Percentiles rank a stretch among this genome's conserved stretches.
These are phyloP conservation scores for Cactoblastis cactorum DNA, from an alignment of 2,888 invertebrate species.

Conservation along the genomic window DNA sequence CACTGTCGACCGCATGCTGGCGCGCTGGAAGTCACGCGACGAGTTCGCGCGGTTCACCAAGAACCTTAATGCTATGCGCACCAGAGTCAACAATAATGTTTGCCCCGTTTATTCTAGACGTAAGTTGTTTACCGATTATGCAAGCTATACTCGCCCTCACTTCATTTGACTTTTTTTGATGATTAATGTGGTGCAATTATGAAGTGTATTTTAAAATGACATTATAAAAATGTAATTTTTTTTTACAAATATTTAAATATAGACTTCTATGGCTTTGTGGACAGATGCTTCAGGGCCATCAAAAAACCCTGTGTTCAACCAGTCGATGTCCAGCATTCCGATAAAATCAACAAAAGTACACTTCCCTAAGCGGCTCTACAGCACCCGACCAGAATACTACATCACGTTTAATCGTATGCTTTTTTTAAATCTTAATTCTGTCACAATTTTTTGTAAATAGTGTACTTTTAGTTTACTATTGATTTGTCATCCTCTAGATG, in stretches of 20 bases:
- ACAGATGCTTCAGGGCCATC: constrained; percentile 1
- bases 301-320: constrained; percentile 5
- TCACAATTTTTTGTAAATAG: too few relatives aligned
- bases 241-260: background rate
- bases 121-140: background rate
- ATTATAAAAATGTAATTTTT: too few relatives aligned
- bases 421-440: background rate
- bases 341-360: background rate
- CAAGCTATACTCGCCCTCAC: too few relatives aligned
- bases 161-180: too few relatives aligned
- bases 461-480: too few relatives aligned
- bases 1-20: background rate
- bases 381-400: background rate
- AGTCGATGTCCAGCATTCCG: background rate
- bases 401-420: background rate
- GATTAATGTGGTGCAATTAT: background rate
- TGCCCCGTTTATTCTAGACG: constrained; percentile 6
- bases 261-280: background rate
- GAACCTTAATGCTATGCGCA: constrained; percentile 6
- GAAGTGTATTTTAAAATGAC: too few relatives aligned
- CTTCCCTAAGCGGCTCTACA: background rate
- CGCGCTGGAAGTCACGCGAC: background rate
- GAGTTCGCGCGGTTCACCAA: constrained; percentile 4
- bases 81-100: background rate
- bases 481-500: too few relatives aligned